Percentiles rank a stretch among this genome's conserved stretches.
Conservation (phyloP, 2,888 invertebrate genomes). For the Latheticus oryzae region DNA sequence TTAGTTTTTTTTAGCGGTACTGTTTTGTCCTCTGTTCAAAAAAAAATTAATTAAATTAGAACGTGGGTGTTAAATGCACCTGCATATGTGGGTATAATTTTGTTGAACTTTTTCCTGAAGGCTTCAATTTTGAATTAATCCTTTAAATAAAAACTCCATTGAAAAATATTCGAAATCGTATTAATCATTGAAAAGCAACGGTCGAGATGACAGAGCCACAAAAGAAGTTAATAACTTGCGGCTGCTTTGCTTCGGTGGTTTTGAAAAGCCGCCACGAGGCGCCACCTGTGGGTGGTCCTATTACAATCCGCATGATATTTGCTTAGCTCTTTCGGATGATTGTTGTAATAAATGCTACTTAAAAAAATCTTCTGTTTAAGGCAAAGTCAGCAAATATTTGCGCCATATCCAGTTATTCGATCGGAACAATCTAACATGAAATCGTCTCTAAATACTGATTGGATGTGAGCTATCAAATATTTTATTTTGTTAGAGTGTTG, state of each 20-base stretch:
- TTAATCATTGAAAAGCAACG: slow-evolving; percentile 51
- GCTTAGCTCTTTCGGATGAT: slow-evolving; percentile 29
- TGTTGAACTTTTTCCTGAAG: too few relatives aligned
- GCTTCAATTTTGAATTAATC: slow-evolving; percentile 13
- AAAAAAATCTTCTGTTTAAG: too few relatives aligned
- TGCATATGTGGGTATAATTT: slow-evolving; percentile 18
- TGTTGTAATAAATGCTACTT: too few relatives aligned
- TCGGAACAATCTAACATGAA: slow-evolving; percentile 57
- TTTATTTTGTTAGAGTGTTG: slow-evolving; percentile 58
- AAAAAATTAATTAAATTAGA: slow-evolving; percentile 38
- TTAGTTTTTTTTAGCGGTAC: slow-evolving; percentile 29
- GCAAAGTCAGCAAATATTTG: slow-evolving; percentile 59
- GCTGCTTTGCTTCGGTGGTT: slow-evolving; percentile 48
- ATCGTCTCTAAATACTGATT: slow-evolving; percentile 64
- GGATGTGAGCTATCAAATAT: slow-evolving; percentile 63
- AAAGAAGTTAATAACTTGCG: slow-evolving; percentile 57
- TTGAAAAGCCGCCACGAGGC: slow-evolving; percentile 48
- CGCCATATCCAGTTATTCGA: too few relatives aligned
- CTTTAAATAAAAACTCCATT: slow-evolving; percentile 34
- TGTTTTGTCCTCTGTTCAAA: slow-evolving; percentile 32
- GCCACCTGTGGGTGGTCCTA: slow-evolving; percentile 53
- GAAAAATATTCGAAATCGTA: slow-evolving; percentile 48
- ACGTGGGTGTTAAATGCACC: slow-evolving; percentile 19
- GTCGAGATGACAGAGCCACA: slow-evolving; percentile 54
- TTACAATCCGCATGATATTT: slow-evolving; percentile 35